These are phyloP conservation scores for Pseudopodoces humilis DNA, from an alignment of 2,113 vertebrate species.

Conservation along the genomic window DNA sequence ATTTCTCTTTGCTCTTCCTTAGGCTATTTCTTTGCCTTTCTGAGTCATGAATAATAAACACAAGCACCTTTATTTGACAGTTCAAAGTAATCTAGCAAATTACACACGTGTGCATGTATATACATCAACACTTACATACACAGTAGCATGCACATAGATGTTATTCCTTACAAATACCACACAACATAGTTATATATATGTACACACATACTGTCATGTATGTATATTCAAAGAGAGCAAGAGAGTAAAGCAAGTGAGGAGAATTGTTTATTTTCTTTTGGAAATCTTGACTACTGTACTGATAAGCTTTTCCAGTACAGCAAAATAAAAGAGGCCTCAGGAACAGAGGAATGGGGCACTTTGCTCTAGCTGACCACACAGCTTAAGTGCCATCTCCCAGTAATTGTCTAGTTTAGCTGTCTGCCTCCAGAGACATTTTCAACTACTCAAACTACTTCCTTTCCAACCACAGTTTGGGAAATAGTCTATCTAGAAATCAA, in stretches of 20 bases:
- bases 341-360: not conserved
- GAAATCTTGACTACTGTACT: not conserved
- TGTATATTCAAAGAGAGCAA: not conserved
- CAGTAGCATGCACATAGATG: not conserved
- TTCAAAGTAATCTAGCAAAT: slow-evolving; percentile 53
- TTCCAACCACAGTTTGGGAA: not conserved
- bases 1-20: slow-evolving; percentile 55
- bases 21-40: slow-evolving; percentile 46
- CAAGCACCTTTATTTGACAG: slow-evolving; percentile 47
- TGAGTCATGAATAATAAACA: slow-evolving; percentile 59
- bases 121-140: not conserved
- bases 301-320: not conserved
- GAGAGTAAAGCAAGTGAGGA: not conserved
- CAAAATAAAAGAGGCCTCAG: not conserved
- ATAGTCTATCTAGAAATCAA: not conserved
- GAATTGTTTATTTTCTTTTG: not conserved
- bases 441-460: not conserved
- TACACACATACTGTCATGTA: not conserved
- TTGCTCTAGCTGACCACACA: not conserved
- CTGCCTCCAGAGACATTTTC: not conserved
- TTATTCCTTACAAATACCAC: not conserved
- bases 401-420: too few species aligned
- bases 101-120: not conserved
- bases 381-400: not conserved
- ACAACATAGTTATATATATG: not conserved